phyloP scores from a whole-genome alignment of 23 tunicate genomes.

The Botrylloides violaceus region DNA sequence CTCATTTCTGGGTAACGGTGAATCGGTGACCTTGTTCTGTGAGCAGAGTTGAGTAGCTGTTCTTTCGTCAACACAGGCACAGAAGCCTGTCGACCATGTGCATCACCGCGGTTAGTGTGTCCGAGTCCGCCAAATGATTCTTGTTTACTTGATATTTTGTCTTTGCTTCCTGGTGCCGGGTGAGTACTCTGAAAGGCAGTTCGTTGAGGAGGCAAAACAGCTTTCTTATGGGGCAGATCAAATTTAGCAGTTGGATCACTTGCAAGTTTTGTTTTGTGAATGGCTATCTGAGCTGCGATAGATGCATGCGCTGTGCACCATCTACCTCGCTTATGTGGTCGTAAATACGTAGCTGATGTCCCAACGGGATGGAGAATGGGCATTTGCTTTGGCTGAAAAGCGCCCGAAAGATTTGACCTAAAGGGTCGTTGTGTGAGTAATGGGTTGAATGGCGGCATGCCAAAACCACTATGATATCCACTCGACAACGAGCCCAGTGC shows the following conservation, averaged over 20 bases:
- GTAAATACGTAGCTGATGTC: neutral
- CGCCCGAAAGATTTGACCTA: conserved; percentile 6
- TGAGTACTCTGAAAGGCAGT: conserved; percentile 16
- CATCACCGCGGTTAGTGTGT: neutral
- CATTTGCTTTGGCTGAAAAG: conserved; percentile 23
- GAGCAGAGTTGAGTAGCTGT: neutral
- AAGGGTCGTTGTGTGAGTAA: conserved; percentile 2
- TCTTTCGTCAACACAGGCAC: neutral
- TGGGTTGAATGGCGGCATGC: conserved; percentile 9
- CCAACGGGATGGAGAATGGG: neutral
- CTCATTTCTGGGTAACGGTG: conserved; percentile 7
- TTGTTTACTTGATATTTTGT: neutral
- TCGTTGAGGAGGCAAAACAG: neutral
- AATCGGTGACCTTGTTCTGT: conserved; percentile 8
- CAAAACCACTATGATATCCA: neutral
- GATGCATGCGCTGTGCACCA: conserved; percentile 84
- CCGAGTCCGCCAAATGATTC: conserved; percentile 20
- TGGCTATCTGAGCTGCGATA: conserved; percentile 56
- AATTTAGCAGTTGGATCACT: conserved; percentile 4
- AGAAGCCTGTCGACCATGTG: neutral
- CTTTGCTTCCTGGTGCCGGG: conserved; percentile 7
- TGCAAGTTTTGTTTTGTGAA: conserved; percentile 40
- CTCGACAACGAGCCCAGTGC: neutral
- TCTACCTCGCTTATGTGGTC: conserved; percentile 36
- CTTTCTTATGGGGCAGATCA: neutral